Base-by-base conservation (phyloP, 2,797 vertebrate species). In the Coranthus polyacanthus region DNA sequence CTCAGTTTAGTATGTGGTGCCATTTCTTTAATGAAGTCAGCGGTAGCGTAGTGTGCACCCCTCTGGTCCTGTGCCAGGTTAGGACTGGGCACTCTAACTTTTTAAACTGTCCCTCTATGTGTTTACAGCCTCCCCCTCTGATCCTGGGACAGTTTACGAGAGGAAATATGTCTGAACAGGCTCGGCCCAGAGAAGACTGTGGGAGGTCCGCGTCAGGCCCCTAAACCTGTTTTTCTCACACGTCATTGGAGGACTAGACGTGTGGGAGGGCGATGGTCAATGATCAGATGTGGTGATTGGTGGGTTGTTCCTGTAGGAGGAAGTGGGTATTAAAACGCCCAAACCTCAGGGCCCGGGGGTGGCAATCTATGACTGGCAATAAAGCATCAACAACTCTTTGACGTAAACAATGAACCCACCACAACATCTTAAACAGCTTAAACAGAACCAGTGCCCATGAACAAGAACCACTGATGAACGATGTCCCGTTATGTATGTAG, bases 131-230 rank as follows among this genome's bases (percentile, higher is more conserved):
- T 75, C 81, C 68, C 52, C 51, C 72, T 84, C 84, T 78, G 83
- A 84, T 85, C 68, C 72, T 17, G 34, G 74, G 72, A 81, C 65
- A 75, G 72, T 92, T 92, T 90, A 90, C 8, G 34, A 92, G 88
- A 65, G 76, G 79, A 88, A 84, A 84, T 78, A 55, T 65, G 77
- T 83, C 73, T 58, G 45, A 83, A 71, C 29, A 32, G 64, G 56
- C 71, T 72, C 67, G 69, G 64, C 73, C 53, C 61, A 63, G 44
- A 70, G 56, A 79, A 50, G 71, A 53, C 78, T 55, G 69, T 82
- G 58, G 87, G 84, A 89, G 80, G 83, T 84, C 79, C 20, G 6
- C 18, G 12, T 42, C 59, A 32, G n/a, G 21, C 29, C 61, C 45
- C 26, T 46, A 32, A 60, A 64, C 43, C 58, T 72, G 56, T 61